These are phyloP conservation scores for Sigmodon hispidus DNA, from an alignment of 2,113 vertebrate genomes.

Conservation along the genomic window DNA sequence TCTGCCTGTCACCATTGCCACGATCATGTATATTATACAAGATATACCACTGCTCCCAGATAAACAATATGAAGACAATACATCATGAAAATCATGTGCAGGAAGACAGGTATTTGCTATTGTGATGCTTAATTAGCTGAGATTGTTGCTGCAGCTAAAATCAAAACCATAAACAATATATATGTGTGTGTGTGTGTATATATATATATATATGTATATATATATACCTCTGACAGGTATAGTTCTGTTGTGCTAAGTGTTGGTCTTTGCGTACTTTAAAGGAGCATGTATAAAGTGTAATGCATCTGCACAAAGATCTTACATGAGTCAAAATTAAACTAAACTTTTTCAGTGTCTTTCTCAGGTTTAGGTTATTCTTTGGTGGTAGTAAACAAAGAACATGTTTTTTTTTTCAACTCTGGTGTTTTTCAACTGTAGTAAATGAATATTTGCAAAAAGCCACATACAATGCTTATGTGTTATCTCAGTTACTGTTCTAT, in stretches of 20 bases:
- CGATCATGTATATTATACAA: rapidly evolving
- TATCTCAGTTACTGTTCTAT: not conserved
- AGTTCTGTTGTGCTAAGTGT: not conserved
- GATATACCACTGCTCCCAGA: too few species aligned
- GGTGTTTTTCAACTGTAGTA: not conserved
- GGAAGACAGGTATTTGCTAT: not conserved
- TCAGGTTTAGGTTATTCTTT: not conserved
- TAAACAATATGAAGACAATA: not conserved
- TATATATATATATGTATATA: too few species aligned
- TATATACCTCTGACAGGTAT: not conserved
- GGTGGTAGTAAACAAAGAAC: not conserved
- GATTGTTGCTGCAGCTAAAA: not conserved
- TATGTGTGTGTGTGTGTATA: too few species aligned
- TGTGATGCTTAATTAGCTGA: not conserved
- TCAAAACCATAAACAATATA: not conserved
- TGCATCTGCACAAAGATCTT: not conserved
- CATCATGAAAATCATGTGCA: not conserved
- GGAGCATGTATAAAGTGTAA: not conserved
- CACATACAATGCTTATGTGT: not conserved
- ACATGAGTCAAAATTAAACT: not conserved
- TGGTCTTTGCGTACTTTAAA: not conserved
- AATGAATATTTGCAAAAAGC: not conserved
- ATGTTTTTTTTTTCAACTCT: not conserved
- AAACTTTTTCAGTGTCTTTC: not conserved
- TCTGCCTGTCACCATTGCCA: not conserved